Evolutionary conservation across 2,113 vertebrate species (phyloP), one percentile per base, ranked within the genome.

Genomic region (Piaya cayana): DNA sequence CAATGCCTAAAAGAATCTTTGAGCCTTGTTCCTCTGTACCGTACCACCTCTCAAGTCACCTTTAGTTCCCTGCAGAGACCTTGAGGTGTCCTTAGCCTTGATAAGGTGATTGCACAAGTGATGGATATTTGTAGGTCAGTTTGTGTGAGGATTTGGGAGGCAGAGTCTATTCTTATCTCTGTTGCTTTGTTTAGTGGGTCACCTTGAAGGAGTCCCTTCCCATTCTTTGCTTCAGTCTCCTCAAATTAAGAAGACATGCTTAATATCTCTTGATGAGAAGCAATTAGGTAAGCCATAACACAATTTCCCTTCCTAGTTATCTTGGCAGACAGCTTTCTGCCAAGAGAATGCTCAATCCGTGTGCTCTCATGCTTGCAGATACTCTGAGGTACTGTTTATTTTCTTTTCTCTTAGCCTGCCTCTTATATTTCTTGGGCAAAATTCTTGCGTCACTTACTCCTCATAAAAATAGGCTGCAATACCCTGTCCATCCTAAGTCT

Each of bases 111-210:
- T 79, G 70, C 55, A 53, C 27, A 58, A 85, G 55, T 32, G 80
- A 68, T 60, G 26, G 30, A 60, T 92, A 88, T 88, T 90, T 93
- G 60, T 56, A 90, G 91, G 80, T 67, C 64, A 47, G 26, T 17
- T 52, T 71, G 25, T 59, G 67, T 70, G 80, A 93, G 64, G 72
- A 92, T 94, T 88, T 93, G 68, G 69, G 64, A 95, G 32, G 21
- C 63, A 71, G 27, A 74, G 42, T 59, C 83, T 92, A 60, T 93
- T 92, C 91, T 97, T 96, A 91, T 90, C 76, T 97, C 79, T 82
- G 60, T 60, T 14, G 1, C 69, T 87, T 92, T 1, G 1, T 64
- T 92, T 88, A 92, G 56, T 86, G 53, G 72, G 88, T 97, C 86
- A 91, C 92, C 94, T 92, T 92, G 88, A 49, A 77, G 64, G 72